A percentile compares a stretch with the other conserved stretches of the same genome.
These are phyloP conservation scores for Aricia artaxerxes DNA, from an alignment of 2,888 invertebrate species.

Conservation along the genomic window DNA sequence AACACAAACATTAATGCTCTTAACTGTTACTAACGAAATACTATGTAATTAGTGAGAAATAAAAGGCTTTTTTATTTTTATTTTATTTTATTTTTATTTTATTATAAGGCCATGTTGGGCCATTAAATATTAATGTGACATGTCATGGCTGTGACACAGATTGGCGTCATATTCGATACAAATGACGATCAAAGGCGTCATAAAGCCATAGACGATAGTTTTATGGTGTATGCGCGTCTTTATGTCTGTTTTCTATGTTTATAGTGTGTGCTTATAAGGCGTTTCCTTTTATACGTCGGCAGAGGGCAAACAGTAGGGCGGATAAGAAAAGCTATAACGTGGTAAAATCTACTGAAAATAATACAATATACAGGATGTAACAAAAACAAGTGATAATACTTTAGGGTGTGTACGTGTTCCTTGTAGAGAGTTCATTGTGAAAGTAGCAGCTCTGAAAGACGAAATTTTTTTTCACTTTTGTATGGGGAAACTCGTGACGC, in stretches of 20 bases:
- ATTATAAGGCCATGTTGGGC: neutral
- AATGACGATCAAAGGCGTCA: conserved; percentile 16
- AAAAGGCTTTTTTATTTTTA: too few relatives aligned
- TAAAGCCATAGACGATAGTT: conserved; percentile 22
- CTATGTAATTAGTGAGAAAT: too few relatives aligned
- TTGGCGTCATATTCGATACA: neutral
- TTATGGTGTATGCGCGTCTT: neutral
- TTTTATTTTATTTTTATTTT: too few relatives aligned
- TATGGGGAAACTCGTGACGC: too few relatives aligned
- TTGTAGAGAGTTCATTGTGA: too few relatives aligned
- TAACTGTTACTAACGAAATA: too few relatives aligned
- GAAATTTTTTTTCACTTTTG: too few relatives aligned
- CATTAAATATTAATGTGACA: neutral
- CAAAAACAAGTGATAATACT: too few relatives aligned
- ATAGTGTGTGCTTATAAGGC: neutral
- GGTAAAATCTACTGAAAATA: neutral
- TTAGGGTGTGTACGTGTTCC: too few relatives aligned
- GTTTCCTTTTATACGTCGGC: neutral
- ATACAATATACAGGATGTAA: too few relatives aligned
- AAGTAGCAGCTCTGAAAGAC: too few relatives aligned
- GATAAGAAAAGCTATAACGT: neutral
- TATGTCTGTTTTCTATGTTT: conserved; percentile 16
- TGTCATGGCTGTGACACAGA: conserved; percentile 11
- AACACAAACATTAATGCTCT: too few relatives aligned
- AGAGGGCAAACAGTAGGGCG: neutral